phyloP scores from a whole-genome alignment of 2,113 vertebrate species.

The Notarius quadriscutis region DNA sequence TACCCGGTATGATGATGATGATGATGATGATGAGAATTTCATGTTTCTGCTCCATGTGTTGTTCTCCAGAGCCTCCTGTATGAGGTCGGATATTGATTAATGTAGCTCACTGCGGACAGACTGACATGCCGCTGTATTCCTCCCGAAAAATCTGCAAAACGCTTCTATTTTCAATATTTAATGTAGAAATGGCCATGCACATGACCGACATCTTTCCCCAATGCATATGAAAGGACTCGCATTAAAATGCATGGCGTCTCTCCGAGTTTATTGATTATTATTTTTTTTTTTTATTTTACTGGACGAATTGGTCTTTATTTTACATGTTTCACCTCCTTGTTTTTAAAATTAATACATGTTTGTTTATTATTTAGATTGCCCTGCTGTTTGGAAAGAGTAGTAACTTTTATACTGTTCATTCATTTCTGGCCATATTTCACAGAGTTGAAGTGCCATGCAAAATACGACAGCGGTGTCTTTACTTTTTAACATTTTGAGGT shows the following conservation, averaged over 20 bases:
- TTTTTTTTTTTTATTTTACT: neutral
- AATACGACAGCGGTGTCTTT: neutral
- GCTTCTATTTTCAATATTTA: neutral
- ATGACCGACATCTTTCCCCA: neutral
- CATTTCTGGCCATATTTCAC: neutral
- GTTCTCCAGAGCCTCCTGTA: neutral
- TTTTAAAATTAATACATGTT: neutral
- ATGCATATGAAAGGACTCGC: neutral
- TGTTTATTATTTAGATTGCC: neutral
- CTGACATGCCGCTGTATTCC: neutral
- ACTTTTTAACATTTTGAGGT: neutral
- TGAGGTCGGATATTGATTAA: neutral
- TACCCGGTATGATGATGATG: neutral
- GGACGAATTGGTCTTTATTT: neutral
- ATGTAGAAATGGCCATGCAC: neutral
- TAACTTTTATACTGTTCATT: neutral
- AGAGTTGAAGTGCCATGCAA: neutral
- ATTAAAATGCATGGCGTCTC: conserved; percentile 25
- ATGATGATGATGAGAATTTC: neutral
- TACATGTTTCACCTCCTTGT: neutral
- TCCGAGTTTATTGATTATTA: conserved; percentile 21
- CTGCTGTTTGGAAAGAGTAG: neutral
- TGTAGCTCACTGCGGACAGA: neutral
- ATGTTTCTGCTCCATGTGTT: neutral
- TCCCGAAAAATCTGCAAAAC: neutral